Conservation (phyloP, 1,140 invertebrate genomes). For the Colletes gigas region DNA sequence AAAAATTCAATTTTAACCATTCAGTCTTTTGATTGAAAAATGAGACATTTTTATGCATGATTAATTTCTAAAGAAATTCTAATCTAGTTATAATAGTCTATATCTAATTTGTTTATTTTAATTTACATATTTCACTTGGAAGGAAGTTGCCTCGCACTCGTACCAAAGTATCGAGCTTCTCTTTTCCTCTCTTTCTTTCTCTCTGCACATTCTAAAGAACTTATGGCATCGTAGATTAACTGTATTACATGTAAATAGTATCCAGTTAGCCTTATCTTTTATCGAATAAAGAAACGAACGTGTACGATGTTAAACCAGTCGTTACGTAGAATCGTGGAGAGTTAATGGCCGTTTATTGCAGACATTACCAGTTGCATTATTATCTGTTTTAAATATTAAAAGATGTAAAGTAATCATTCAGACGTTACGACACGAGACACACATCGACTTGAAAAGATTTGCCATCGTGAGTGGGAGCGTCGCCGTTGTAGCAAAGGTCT, state of each 20-base stretch:
- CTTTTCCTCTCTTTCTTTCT: not conserved
- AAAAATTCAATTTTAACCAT: no score
- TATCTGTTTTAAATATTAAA: slow-evolving; percentile 14
- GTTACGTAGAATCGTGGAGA: not conserved
- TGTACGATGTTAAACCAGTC: not conserved
- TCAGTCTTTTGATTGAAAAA: no score
- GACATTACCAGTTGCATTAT: not conserved
- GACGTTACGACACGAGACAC: not conserved
- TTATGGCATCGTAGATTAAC: not conserved
- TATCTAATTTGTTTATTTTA: no score
- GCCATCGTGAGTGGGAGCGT: slow-evolving; percentile 69
- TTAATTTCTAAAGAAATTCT: no score
- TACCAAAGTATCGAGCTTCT: not conserved
- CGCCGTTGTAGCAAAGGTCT: slow-evolving; percentile 60
- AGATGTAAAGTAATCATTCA: slow-evolving; percentile 20
- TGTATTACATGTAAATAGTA: not conserved
- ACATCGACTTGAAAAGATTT: slow-evolving; percentile 57
- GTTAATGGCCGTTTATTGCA: not conserved
- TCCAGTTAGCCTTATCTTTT: not conserved
- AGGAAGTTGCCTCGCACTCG: no score
- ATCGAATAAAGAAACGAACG: not conserved
- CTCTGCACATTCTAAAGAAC: not conserved
- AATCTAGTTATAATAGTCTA: no score
- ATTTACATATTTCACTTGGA: no score
- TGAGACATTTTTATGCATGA: no score